Percentiles rank a stretch among this genome's conserved stretches.
These are phyloP conservation scores for Marmota monax DNA, from an alignment of 2,113 vertebrate species.

Conservation along the genomic window DNA sequence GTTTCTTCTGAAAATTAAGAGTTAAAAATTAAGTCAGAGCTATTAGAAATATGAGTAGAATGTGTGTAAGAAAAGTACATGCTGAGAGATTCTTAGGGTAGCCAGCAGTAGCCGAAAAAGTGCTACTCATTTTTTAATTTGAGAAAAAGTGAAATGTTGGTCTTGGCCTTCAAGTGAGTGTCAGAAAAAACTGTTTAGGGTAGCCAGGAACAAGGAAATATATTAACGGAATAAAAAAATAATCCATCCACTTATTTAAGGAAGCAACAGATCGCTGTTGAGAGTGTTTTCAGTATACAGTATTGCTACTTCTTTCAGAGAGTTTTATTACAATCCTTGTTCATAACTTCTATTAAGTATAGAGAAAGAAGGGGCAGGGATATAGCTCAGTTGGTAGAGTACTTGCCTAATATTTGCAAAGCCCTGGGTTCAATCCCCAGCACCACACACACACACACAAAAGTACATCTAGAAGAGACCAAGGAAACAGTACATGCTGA, in stretches of 20 bases:
- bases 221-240: not conserved
- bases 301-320: not conserved
- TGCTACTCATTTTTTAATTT: not conserved
- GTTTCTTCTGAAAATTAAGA: conserved; percentile 19
- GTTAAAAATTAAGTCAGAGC: not conserved
- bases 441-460: too few species aligned
- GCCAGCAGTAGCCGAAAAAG: not conserved
- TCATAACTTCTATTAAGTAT: not conserved
- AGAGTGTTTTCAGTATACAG: not conserved
- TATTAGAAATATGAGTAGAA: not conserved
- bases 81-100: not conserved
- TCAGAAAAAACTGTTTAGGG: not conserved
- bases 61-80: not conserved
- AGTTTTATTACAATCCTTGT: not conserved
- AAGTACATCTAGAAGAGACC: not conserved
- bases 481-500: not conserved
- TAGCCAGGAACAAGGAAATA: not conserved
- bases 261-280: not conserved
- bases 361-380: not conserved
- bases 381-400: too few species aligned
- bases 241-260: not conserved
- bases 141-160: too few species aligned
- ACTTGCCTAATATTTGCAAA: too few species aligned
- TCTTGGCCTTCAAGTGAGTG: not conserved
- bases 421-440: too few species aligned